A percentile compares a stretch with the other conserved stretches of the same genome.
Evolutionary conservation across 2,113 vertebrate genomes (phyloP).

Genomic region (Chlamydotis undulata): DNA sequence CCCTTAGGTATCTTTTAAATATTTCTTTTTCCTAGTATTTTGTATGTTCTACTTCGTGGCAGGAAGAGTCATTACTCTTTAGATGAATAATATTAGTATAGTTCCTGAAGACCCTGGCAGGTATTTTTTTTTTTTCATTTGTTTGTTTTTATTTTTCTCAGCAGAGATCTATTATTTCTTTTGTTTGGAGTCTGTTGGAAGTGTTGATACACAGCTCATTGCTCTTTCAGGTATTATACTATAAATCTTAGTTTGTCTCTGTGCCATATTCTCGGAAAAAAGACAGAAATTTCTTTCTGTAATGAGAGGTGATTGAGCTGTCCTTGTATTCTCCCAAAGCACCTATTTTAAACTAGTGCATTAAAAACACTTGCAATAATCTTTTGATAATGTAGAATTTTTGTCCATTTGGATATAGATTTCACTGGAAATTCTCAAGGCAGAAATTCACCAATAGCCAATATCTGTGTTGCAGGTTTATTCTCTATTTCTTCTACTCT

Average conservation of each 20-base stretch:
- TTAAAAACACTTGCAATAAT: neutral
- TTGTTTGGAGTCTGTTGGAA: neutral
- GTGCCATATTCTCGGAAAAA: neutral
- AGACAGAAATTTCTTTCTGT: neutral
- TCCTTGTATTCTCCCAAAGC: neutral
- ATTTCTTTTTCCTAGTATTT: neutral
- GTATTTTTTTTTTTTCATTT: neutral
- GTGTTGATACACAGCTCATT: neutral
- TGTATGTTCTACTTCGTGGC: neutral
- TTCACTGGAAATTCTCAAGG: neutral
- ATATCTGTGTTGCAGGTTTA: neutral
- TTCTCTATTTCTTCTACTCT: neutral
- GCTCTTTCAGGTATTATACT: neutral
- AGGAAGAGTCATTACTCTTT: neutral
- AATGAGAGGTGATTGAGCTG: neutral
- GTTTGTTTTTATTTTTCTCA: neutral
- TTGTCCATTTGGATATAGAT: neutral
- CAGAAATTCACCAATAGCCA: neutral
- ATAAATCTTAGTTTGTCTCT: neutral
- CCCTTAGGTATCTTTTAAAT: neutral
- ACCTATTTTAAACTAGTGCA: neutral
- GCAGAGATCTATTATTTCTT: neutral
- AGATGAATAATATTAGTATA: neutral
- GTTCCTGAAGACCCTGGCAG: neutral
- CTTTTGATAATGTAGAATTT: neutral